These are phyloP conservation scores for Oxyscelio sp. DNA, from an alignment of 2,888 invertebrate genomes.

Conservation along the genomic window DNA sequence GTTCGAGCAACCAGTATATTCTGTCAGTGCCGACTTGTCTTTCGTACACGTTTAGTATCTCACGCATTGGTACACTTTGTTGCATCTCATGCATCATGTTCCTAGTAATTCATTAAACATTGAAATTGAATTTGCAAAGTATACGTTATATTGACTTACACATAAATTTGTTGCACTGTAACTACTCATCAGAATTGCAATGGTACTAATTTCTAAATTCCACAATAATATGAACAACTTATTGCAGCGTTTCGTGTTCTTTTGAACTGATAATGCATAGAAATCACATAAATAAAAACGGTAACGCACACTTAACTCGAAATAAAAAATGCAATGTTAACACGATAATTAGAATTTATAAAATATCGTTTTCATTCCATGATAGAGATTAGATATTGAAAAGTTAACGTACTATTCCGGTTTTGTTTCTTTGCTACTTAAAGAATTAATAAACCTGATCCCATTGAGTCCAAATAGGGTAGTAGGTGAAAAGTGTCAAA, in stretches of 20 bases:
- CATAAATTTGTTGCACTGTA: conserved; percentile 34
- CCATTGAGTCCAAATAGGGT: conserved; percentile 35
- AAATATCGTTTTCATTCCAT: conserved; percentile 24
- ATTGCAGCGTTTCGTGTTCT: background rate
- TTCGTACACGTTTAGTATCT: conserved; percentile 67
- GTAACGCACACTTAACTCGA: conserved; percentile 11
- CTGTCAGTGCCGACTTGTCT: conserved; percentile 59
- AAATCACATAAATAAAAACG: background rate
- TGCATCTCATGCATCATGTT: conserved; percentile 49
- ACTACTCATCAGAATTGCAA: conserved; percentile 25
- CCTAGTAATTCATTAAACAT: conserved; percentile 47
- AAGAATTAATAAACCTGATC: conserved; percentile 40
- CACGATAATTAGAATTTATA: conserved; percentile 29
- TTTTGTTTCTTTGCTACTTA: conserved; percentile 24
- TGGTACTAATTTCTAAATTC: conserved; percentile 40
- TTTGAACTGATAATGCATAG: background rate
- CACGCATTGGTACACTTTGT: conserved; percentile 59
- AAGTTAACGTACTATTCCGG: conserved; percentile 35
- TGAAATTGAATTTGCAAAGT: conserved; percentile 22
- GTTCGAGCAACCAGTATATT: conserved; percentile 60
- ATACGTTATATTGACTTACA: conserved; percentile 40
- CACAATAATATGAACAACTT: background rate
- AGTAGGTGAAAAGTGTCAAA: conserved; percentile 35
- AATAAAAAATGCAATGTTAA: conserved; percentile 28
- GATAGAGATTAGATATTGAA: conserved; percentile 41